Conservation (phyloP, 2,888 invertebrate species). For the Halocaridina rubra region DNA sequence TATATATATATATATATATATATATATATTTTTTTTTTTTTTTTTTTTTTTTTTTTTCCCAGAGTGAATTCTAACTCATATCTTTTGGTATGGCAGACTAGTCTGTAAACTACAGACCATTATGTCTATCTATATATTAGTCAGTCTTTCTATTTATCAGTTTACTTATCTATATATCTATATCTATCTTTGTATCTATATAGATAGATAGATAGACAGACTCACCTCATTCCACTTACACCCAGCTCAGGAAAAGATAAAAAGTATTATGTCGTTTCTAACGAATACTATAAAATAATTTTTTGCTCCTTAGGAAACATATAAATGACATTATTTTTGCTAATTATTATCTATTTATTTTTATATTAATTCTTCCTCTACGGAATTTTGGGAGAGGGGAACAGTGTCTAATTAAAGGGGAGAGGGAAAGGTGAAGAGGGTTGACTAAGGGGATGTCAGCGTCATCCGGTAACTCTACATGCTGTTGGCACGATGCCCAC, state of each 20-base stretch:
- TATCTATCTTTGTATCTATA: background rate
- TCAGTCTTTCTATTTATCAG: background rate
- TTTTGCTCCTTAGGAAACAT: no score
- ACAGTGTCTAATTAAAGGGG: background rate
- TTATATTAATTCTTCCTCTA: no score
- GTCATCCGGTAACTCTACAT: background rate
- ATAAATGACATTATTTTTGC: no score
- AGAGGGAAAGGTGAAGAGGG: background rate
- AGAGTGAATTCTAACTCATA: background rate
- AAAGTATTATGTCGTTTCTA: no score
- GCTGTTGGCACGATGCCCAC: conserved; percentile 4
- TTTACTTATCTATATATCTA: background rate
- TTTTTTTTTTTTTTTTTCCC: background rate
- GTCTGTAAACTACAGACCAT: no score
- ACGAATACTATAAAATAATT: no score
- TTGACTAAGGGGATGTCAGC: background rate
- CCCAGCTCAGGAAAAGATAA: no score
- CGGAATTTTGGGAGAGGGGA: background rate
- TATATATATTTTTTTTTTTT: background rate
- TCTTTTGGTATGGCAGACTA: no score
- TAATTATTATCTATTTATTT: no score
- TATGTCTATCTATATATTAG: conserved; percentile 5
- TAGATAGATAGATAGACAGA: background rate
- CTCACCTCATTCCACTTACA: background rate
- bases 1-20: conserved; percentile 9